These are phyloP conservation scores for Mythimna lalbum DNA, from an alignment of 2,888 invertebrate genomes.

Conservation along the genomic window DNA sequence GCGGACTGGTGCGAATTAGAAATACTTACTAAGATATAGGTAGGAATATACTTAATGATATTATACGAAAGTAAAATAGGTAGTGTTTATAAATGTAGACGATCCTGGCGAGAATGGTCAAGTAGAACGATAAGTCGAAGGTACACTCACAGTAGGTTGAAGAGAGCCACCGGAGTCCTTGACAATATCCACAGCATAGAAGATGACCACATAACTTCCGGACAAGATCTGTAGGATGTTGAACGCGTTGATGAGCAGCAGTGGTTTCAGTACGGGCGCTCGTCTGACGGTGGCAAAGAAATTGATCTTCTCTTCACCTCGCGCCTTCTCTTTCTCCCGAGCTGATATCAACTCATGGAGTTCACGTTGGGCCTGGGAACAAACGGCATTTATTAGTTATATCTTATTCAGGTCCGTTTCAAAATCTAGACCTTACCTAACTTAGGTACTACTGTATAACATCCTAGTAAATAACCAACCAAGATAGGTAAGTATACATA, in stretches of 20 bases:
- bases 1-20: too few relatives aligned
- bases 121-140: background rate
- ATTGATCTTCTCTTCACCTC: constrained; percentile 83
- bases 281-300: constrained; percentile 90
- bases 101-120: too few relatives aligned
- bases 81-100: too few relatives aligned
- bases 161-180: constrained; percentile 89
- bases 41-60: too few relatives aligned
- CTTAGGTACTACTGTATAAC: too few relatives aligned
- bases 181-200: constrained; percentile 94
- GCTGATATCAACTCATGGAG: constrained; percentile 91
- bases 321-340: constrained; percentile 90
- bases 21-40: too few relatives aligned
- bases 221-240: constrained; percentile 93
- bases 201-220: constrained; percentile 94
- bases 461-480: too few relatives aligned
- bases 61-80: too few relatives aligned
- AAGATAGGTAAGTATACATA: too few relatives aligned
- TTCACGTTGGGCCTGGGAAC: constrained; percentile 90
- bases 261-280: constrained; percentile 93
- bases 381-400: background rate
- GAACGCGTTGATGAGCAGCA: constrained; percentile 93
- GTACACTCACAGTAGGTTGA: constrained; percentile 78
- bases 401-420: too few relatives aligned
- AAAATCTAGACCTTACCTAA: too few relatives aligned